A percentile compares a stretch with the other conserved stretches of the same genome.
Evolutionary conservation across 2,113 vertebrate genomes (phyloP).

Genomic region (Leucopsar rothschildi): DNA sequence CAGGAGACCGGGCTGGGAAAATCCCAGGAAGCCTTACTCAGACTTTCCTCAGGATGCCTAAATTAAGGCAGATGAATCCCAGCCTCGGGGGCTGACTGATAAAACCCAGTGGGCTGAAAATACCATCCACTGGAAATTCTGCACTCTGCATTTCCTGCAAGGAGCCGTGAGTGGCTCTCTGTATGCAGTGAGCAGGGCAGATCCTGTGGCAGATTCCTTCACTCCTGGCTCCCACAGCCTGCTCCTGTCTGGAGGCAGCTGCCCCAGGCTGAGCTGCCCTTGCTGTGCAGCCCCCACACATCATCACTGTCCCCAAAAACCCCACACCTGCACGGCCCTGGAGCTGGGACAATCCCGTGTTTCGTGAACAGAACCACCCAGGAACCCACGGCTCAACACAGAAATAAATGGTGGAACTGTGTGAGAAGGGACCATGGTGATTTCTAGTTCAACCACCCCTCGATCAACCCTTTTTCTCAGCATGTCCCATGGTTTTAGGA

Average conservation of each 20-base stretch:
- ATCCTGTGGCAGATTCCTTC: neutral
- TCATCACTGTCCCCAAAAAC: neutral
- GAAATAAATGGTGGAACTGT: neutral
- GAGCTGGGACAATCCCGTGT: fast-evolving
- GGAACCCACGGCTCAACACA: neutral
- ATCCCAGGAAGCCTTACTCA: neutral
- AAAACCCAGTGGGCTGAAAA: neutral
- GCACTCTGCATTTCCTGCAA: neutral
- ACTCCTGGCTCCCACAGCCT: neutral
- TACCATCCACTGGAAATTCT: neutral
- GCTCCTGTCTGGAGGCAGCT: neutral
- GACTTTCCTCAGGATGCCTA: neutral
- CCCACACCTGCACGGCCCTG: neutral
- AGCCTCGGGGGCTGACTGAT: neutral
- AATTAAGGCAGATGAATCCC: neutral
- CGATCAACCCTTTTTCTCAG: neutral
- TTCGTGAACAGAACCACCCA: neutral
- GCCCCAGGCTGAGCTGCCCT: neutral
- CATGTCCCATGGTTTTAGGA: neutral
- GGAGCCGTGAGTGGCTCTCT: neutral
- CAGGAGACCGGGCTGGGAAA: neutral
- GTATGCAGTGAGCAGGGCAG: neutral
- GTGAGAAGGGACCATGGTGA: neutral
- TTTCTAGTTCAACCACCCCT: neutral
- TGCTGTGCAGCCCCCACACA: neutral